Conservation (phyloP, 2,888 invertebrate genomes). For the Ptilodon capucinus region DNA sequence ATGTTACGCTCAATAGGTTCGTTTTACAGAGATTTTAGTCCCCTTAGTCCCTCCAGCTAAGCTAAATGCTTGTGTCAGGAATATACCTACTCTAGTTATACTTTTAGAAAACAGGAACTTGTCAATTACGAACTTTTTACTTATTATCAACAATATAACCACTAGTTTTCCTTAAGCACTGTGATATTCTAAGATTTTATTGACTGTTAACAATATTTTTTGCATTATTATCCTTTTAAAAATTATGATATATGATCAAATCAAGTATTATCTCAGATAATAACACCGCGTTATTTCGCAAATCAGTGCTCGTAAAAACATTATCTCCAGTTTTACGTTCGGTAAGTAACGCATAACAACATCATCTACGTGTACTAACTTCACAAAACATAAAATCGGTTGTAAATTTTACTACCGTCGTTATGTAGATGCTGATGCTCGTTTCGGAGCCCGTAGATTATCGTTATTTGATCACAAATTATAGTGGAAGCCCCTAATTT, state of each 20-base stretch:
- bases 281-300: slow-evolving; percentile 16
- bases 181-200: too few relatives aligned
- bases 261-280: slow-evolving; percentile 18
- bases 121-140: too few relatives aligned
- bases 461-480: slow-evolving; percentile 29
- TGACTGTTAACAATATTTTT: background rate
- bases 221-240: background rate
- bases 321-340: slow-evolving; percentile 28
- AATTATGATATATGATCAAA: background rate
- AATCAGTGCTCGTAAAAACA: slow-evolving; percentile 24
- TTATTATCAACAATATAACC: too few relatives aligned
- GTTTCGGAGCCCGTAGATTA: slow-evolving; percentile 20
- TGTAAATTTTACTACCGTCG: slow-evolving; percentile 48
- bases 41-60: too few relatives aligned
- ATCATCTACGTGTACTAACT: slow-evolving; percentile 39
- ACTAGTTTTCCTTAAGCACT: too few relatives aligned
- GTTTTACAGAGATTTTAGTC: too few relatives aligned
- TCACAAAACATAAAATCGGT: slow-evolving; percentile 43
- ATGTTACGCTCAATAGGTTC: too few relatives aligned
- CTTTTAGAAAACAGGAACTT: too few relatives aligned
- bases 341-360: slow-evolving; percentile 34
- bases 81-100: too few relatives aligned
- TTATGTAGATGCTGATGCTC: slow-evolving; percentile 6
- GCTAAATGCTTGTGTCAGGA: too few relatives aligned
- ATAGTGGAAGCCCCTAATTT: slow-evolving; percentile 11